Base-by-base conservation (phyloP, 2,888 invertebrate genomes). In the Watsonalla cultraria region DNA sequence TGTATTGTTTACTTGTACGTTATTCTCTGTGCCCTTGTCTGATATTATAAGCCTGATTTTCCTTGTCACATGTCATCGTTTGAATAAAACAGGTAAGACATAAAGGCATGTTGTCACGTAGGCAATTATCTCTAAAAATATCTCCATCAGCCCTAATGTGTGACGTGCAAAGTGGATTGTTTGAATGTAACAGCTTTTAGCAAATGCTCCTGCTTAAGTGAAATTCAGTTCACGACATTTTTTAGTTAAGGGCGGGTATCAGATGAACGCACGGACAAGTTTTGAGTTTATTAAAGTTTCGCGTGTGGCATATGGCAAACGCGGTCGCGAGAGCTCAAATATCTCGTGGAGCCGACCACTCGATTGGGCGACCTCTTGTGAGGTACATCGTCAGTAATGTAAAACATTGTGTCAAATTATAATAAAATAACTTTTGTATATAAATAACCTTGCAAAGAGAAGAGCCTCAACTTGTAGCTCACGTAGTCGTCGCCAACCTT, bases 231-330 rank as follows among this genome's bases (percentile, higher is more conserved):
- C 13, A 46, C 6, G 7, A 46, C 6, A 14, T 46, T 46, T 46
- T 14, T 46, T 7, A n/a, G n/a, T n/a, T n/a, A 15, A 46, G 15
- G 15, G 7, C 34, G 14, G 15, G 14, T 53, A 60, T 62, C 57
- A 56, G 60, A 57, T 53, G 45, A 35, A 61, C 51, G 34, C 57
- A 61, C 51, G 65, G 61, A 62, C 65, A 62, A 53, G 55, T 54
- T 58, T 56, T 54, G 59, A 59, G 65, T 66, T 69, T 67, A 65
- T 42, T 11, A 42, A 66, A 64, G 67, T 72, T 70, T 72, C 61
- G 61, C 63, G 54, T 59, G 72, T 70, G 68, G 68, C 80, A 74
- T 76, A 74, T 79, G 78, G 73, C 60, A 70, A 71, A 70, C 73
- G 75, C 53, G 63, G 50, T 53, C 54, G 39, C 46, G 39, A 57